Conservation (phyloP, 1,140 invertebrate genomes). For the Drosophila ogumai region DNA sequence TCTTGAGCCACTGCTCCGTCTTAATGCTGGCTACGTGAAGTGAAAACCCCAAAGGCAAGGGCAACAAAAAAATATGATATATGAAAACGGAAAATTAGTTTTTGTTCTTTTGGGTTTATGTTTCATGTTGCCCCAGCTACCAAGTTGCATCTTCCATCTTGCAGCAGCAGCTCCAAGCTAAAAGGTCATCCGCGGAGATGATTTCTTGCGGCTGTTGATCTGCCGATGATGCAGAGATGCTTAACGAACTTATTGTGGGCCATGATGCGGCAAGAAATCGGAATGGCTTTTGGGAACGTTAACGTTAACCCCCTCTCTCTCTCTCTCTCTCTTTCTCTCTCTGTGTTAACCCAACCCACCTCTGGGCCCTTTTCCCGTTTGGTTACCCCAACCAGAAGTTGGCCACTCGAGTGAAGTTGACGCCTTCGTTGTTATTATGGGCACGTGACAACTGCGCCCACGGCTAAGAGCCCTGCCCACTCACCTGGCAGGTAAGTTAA, state of each 20-base stretch:
- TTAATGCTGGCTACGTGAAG: slow-evolving; percentile 71
- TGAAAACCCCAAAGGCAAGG: slow-evolving; percentile 52
- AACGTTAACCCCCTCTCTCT: neutral
- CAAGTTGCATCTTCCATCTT: slow-evolving; percentile 7
- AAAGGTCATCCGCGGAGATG: slow-evolving; percentile 51
- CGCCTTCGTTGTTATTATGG: slow-evolving; percentile 73
- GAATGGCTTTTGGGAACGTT: slow-evolving; percentile 54
- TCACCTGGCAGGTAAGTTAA: slow-evolving; percentile 33
- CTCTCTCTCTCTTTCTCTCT: neutral
- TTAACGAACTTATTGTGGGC: slow-evolving; percentile 74
- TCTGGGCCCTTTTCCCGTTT: slow-evolving; percentile 14
- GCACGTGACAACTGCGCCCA: slow-evolving; percentile 81
- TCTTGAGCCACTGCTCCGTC: slow-evolving; percentile 14
- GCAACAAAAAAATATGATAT: slow-evolving; percentile 25
- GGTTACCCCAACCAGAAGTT: slow-evolving; percentile 28
- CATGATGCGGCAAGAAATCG: slow-evolving; percentile 75
- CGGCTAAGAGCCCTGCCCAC: slow-evolving; percentile 49
- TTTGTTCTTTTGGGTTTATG: slow-evolving; percentile 47
- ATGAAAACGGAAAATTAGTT: slow-evolving; percentile 75
- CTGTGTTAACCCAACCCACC: slow-evolving; percentile 1
- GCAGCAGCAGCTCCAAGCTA: slow-evolving; percentile 23
- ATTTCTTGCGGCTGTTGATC: slow-evolving; percentile 32
- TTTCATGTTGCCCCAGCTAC: slow-evolving; percentile 22
- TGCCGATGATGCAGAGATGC: slow-evolving; percentile 21
- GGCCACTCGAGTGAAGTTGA: slow-evolving; percentile 54